Conservation (phyloP, 23 tunicate species). For the Diplosoma virens region DNA sequence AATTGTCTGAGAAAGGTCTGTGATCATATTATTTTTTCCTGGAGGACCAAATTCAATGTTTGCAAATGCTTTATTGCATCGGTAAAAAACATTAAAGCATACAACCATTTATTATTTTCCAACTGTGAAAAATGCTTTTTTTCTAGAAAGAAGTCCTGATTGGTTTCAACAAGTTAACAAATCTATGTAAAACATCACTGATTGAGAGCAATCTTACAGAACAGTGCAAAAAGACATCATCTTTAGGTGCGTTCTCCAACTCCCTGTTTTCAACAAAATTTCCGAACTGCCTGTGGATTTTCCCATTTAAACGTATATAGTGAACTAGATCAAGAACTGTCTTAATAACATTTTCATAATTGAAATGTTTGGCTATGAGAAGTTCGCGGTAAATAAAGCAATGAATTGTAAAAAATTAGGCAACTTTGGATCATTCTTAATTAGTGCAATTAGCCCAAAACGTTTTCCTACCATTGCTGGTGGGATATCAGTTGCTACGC, state of each 20-base stretch:
- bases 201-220: not conserved
- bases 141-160: too few species aligned
- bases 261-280: not conserved
- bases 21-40: not conserved
- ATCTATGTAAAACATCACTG: not conserved
- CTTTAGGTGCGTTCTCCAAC: not conserved
- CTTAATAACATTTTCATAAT: not conserved
- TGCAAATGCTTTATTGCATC: not conserved
- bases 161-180: not conserved
- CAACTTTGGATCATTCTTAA: too few species aligned
- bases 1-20: not conserved
- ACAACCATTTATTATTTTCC: not conserved
- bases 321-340: not conserved
- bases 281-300: not conserved
- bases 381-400: conserved; percentile 8
- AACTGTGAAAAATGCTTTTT: not conserved
- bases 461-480: conserved; percentile 14
- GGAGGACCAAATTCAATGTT: not conserved
- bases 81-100: not conserved
- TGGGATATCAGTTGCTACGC: not conserved
- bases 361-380: not conserved
- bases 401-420: too few species aligned
- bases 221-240: not conserved
- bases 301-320: not conserved
- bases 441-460: conserved; percentile 8